Percentiles rank a stretch among this genome's conserved stretches.
phyloP scores from a whole-genome alignment of 2,113 vertebrate species.

The Callipepla californica region DNA sequence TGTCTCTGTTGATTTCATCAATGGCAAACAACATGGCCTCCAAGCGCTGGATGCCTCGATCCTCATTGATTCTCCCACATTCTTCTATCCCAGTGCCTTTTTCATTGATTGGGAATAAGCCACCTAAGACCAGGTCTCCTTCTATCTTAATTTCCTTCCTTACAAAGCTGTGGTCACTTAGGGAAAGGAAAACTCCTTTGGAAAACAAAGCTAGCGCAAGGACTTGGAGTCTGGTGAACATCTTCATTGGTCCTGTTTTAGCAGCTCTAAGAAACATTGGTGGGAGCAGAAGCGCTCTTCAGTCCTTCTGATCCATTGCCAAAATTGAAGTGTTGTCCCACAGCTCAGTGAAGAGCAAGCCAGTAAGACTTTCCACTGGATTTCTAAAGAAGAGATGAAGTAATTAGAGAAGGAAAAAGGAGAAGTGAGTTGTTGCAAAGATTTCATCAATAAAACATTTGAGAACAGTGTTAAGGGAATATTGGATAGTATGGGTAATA shows the following conservation, averaged over 20 bases:
- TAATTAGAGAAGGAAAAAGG: slow-evolving; percentile 53
- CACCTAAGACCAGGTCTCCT: slow-evolving; percentile 95
- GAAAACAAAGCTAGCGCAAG: slow-evolving; percentile 88
- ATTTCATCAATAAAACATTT: not conserved
- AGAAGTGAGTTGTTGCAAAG: not conserved
- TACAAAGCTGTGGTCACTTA: slow-evolving; percentile 88
- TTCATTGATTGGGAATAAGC: slow-evolving; percentile 97
- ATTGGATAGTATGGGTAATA: not conserved
- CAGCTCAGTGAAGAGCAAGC: slow-evolving; percentile 74
- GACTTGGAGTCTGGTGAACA: slow-evolving; percentile 84
- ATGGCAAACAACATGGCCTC: slow-evolving; percentile 99
- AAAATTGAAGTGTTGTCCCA: slow-evolving; percentile 68
- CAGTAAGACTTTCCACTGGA: slow-evolving; percentile 74
- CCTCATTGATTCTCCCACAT: slow-evolving; percentile 96
- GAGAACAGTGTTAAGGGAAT: not conserved
- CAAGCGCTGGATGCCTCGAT: slow-evolving; percentile 94
- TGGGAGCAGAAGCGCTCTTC: slow-evolving; percentile 40
- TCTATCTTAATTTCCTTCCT: slow-evolving; percentile 97
- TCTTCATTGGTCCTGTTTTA: slow-evolving; percentile 78
- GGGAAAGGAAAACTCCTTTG: slow-evolving; percentile 86
- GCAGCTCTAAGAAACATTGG: slow-evolving; percentile 65
- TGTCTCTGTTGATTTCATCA: slow-evolving; percentile 93
- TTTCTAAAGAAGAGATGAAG: slow-evolving; percentile 78
- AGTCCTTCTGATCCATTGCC: slow-evolving; percentile 82
- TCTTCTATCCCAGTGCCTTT: slow-evolving; percentile 94